Conservation (phyloP, 2,888 invertebrate species). For the Microplitis manilae region DNA sequence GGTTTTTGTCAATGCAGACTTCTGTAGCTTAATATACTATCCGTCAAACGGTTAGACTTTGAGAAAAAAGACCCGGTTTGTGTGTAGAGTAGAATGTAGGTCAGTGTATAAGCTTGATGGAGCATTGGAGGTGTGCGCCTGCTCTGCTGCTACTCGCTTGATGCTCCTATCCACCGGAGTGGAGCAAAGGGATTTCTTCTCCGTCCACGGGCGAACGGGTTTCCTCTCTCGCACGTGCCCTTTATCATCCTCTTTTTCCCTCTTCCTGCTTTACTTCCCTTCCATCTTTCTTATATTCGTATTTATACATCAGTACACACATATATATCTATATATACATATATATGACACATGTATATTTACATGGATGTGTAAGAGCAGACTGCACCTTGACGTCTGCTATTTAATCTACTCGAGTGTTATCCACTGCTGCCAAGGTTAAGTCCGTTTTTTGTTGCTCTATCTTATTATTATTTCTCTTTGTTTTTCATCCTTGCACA, state of each 20-base stretch:
- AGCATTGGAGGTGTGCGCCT: slow-evolving; percentile 60
- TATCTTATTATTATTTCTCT: background rate
- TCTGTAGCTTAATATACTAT: slow-evolving; percentile 58
- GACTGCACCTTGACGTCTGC: slow-evolving; percentile 1
- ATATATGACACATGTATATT: background rate
- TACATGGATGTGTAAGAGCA: slow-evolving; percentile 1
- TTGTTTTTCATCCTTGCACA: slow-evolving; percentile 2
- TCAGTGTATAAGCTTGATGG: slow-evolving; percentile 69
- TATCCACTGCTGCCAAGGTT: background rate
- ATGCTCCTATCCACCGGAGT: slow-evolving; percentile 3
- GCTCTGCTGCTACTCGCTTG: slow-evolving; percentile 23
- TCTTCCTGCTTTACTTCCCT: slow-evolving; percentile 39
- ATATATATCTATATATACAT: background rate
- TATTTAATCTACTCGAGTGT: background rate
- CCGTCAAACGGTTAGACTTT: slow-evolving; percentile 43
- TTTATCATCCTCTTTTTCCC: slow-evolving; percentile 45
- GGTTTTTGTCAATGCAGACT: background rate
- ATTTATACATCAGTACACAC: slow-evolving; percentile 24
- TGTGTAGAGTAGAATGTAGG: slow-evolving; percentile 64
- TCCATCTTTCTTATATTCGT: slow-evolving; percentile 46
- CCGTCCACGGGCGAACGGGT: slow-evolving; percentile 68
- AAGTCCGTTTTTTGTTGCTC: background rate
- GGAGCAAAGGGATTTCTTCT: slow-evolving; percentile 48
- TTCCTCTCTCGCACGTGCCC: slow-evolving; percentile 60
- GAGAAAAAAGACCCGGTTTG: slow-evolving; percentile 65